Percentiles rank a stretch among this genome's conserved stretches.
Conservation (phyloP, 2,113 vertebrate species). For the Oreochromis tanganicae region DNA sequence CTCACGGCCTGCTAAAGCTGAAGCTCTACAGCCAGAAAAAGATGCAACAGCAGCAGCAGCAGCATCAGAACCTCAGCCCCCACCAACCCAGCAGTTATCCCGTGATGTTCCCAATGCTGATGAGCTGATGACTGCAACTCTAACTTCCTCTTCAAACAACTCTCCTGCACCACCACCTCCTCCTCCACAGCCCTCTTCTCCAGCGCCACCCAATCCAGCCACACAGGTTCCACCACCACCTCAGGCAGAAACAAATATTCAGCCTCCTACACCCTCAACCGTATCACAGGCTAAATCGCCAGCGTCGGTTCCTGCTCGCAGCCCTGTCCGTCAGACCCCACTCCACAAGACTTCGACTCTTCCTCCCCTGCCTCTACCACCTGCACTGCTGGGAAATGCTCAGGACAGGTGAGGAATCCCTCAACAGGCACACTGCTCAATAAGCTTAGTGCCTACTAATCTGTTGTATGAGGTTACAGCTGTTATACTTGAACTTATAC, state of each 20-base stretch:
- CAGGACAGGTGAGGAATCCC: constrained; percentile 84
- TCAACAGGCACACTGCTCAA: not conserved
- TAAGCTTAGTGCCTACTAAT: not conserved
- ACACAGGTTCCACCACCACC: constrained; percentile 67
- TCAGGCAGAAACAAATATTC: constrained; percentile 67
- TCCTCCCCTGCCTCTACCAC: constrained; percentile 90
- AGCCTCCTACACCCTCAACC: constrained; percentile 52
- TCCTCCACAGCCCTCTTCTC: constrained; percentile 75
- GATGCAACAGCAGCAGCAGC: not conserved
- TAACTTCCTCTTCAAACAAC: constrained; percentile 19
- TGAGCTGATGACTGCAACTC: constrained; percentile 20
- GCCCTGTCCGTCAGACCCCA: constrained; percentile 78
- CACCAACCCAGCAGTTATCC: constrained; percentile 49
- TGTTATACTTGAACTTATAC: not conserved
- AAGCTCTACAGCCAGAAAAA: constrained; percentile 33
- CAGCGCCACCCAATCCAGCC: constrained; percentile 31
- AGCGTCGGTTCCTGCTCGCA: constrained; percentile 69
- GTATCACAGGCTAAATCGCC: constrained; percentile 82
- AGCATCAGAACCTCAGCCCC: constrained; percentile 29
- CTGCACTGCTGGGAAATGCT: constrained; percentile 85
- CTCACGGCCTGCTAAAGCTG: constrained; percentile 39
- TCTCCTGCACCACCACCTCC: constrained; percentile 71
- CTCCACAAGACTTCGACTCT: constrained; percentile 92
- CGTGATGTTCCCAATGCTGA: constrained; percentile 17
- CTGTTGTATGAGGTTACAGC: not conserved